Conservation (phyloP, 2,113 vertebrate genomes). For the Cervus canadensis region DNA sequence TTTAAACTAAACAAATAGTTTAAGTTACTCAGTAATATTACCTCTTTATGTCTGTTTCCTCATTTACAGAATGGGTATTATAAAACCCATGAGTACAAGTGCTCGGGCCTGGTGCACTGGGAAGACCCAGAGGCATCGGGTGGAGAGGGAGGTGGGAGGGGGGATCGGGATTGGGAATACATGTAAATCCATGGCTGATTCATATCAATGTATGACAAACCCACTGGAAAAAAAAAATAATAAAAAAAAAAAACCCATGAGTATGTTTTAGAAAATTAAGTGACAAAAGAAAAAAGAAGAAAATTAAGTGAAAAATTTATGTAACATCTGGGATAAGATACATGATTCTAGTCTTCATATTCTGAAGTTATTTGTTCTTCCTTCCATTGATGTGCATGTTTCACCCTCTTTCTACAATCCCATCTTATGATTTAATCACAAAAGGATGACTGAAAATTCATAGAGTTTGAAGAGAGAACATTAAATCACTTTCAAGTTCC, state of each 20-base stretch:
- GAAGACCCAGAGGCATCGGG: too few species aligned
- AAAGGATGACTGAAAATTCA: not conserved
- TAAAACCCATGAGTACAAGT: not conserved
- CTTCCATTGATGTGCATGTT: not conserved
- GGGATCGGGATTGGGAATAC: too few species aligned
- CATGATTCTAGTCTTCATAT: not conserved
- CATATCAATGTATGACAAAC: too few species aligned
- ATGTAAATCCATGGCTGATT: too few species aligned
- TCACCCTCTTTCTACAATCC: not conserved
- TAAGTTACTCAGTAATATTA: not conserved
- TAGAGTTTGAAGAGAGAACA: not conserved
- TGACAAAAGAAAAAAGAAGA: not conserved
- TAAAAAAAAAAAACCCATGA: not conserved
- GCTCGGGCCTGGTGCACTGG: too few species aligned
- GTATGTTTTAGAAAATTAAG: not conserved
- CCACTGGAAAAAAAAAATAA: too few species aligned
- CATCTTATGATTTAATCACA: not conserved
- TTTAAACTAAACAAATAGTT: not conserved
- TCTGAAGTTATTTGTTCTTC: not conserved
- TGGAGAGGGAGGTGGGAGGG: too few species aligned
- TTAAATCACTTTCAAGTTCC: not conserved
- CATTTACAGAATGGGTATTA: not conserved
- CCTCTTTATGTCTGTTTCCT: not conserved
- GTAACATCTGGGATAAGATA: not conserved
- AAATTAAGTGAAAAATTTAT: not conserved